These are phyloP conservation scores for Nannospalax galili DNA, from an alignment of 2,113 vertebrate species.

Conservation along the genomic window DNA sequence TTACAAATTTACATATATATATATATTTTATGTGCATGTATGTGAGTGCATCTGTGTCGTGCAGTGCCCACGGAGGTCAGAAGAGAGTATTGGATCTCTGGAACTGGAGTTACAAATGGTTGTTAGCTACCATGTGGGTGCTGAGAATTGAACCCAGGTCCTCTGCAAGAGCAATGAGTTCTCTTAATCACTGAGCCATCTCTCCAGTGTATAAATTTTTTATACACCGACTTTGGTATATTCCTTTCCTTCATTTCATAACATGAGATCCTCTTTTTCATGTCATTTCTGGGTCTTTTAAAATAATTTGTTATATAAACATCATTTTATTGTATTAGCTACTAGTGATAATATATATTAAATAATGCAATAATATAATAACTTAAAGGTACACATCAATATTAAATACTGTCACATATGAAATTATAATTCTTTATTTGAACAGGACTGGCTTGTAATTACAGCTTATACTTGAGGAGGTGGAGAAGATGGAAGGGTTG, in stretches of 20 bases:
- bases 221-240: not conserved
- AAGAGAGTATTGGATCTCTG: no score
- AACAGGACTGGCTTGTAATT: not conserved
- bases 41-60: no score
- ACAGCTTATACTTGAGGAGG: not conserved
- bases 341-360: not conserved
- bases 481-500: not conserved
- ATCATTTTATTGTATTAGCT: not conserved
- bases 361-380: not conserved
- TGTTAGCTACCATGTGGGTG: no score
- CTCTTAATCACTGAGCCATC: no score
- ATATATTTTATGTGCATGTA: no score
- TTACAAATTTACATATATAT: no score
- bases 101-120: no score
- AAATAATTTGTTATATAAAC: not conserved
- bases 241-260: slow-evolving; percentile 38
- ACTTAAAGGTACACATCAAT: not conserved
- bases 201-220: no score
- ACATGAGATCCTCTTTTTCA: not conserved
- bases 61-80: no score
- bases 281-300: not conserved
- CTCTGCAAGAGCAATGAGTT: no score
- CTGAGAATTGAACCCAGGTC: no score
- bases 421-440: not conserved
- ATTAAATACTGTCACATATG: not conserved